These are phyloP conservation scores for Heliconius hortense DNA, from an alignment of 2,888 invertebrate genomes.

Conservation along the genomic window DNA sequence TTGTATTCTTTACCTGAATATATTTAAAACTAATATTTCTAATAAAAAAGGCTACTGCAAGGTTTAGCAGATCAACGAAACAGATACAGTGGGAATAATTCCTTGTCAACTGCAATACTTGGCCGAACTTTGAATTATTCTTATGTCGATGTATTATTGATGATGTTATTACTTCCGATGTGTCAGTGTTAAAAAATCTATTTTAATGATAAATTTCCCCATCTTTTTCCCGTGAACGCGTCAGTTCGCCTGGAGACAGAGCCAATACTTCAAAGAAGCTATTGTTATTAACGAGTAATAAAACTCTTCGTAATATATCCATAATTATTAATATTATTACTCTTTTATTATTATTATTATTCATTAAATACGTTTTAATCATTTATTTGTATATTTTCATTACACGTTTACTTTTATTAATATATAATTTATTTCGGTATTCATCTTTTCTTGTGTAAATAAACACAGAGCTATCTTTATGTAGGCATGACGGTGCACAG, in stretches of 20 bases:
- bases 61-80: constrained; percentile 21
- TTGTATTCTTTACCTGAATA: constrained; percentile 41
- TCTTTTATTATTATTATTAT: constrained; percentile 77
- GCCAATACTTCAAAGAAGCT: constrained; percentile 98
- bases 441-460: constrained; percentile 54
- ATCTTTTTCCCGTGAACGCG: constrained; percentile 70
- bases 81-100: constrained; percentile 22
- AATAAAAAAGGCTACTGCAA: constrained; percentile 29
- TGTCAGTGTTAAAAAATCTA: constrained; percentile 51
- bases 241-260: constrained; percentile 97
- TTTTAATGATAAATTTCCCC: constrained; percentile 70
- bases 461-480: constrained; percentile 60
- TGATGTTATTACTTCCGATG: constrained; percentile 42
- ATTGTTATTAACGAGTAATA: constrained; percentile 93
- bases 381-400: constrained; percentile 68
- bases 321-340: constrained; percentile 70
- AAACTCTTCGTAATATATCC: constrained; percentile 78
- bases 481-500: constrained; percentile 73
- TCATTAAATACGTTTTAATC: constrained; percentile 69
- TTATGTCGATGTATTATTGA: neutral
- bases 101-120: constrained; percentile 36
- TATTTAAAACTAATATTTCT: constrained; percentile 8
- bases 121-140: constrained; percentile 39
- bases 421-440: constrained; percentile 52
- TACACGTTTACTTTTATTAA: constrained; percentile 56